phyloP scores from a whole-genome alignment of 2,888 invertebrate species.

The Drosophila anomalata region DNA sequence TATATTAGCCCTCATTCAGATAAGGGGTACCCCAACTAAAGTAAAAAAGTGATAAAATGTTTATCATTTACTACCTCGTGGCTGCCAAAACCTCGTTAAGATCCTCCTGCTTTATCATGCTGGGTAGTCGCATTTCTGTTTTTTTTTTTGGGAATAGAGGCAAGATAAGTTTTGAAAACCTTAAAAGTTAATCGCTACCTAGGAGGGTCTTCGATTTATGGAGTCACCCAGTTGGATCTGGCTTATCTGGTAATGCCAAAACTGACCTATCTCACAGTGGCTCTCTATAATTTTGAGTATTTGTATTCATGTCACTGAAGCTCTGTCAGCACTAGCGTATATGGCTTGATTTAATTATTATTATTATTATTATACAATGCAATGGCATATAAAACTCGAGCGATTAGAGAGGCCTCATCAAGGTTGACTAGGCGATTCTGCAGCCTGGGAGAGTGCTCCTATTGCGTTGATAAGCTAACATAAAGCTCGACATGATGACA shows the following conservation, averaged over 20 bases:
- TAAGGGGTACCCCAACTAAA: slow-evolving; percentile 6
- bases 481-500: not conserved
- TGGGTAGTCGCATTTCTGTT: not conserved
- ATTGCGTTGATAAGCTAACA: slow-evolving; percentile 3
- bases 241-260: not conserved
- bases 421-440: slow-evolving; percentile 16
- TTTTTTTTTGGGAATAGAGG: not conserved
- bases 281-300: not conserved
- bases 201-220: not conserved
- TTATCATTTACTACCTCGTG: slow-evolving; percentile 13
- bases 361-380: slow-evolving; percentile 4
- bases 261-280: slow-evolving; percentile 19
- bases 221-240: not conserved
- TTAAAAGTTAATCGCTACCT: not conserved
- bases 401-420: slow-evolving; percentile 12
- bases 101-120: slow-evolving; percentile 1
- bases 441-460: not conserved
- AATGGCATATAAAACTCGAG: not conserved
- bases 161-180: not conserved
- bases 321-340: not conserved
- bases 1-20: slow-evolving; percentile 11
- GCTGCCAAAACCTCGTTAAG: not conserved
- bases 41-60: slow-evolving; percentile 14
- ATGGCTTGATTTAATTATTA: not conserved
- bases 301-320: not conserved